Conservation (phyloP, 2,113 vertebrate species). For the Mobula birostris region DNA sequence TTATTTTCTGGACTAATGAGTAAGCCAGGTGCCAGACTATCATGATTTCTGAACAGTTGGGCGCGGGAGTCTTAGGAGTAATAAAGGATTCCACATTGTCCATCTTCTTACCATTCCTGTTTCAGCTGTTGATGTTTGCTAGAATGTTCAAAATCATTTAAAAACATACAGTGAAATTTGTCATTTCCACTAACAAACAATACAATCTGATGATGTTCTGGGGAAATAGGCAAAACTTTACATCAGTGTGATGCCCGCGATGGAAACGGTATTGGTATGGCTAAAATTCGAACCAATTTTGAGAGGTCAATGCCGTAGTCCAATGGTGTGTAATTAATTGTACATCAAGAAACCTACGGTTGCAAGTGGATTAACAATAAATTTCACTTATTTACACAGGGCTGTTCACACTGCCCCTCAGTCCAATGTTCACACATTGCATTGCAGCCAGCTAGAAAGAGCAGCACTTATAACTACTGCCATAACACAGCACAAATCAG, state of each 20-base stretch:
- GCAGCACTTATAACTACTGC: background rate
- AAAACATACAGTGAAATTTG: no score
- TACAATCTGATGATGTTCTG: no score
- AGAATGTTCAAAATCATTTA: background rate
- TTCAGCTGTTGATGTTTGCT: background rate
- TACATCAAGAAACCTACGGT: no score
- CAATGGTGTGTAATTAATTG: no score
- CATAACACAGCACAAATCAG: background rate
- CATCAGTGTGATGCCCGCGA: background rate
- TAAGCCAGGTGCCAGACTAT: no score
- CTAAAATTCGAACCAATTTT: no score
- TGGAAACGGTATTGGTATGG: no score
- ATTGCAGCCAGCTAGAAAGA: background rate
- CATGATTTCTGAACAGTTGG: no score
- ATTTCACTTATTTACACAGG: no score
- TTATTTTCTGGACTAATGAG: no score
- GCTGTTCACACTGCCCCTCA: background rate
- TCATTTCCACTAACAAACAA: no score
- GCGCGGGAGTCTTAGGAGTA: background rate
- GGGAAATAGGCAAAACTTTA: background rate
- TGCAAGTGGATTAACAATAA: background rate
- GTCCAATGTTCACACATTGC: background rate
- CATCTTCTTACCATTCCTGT: background rate
- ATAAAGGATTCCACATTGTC: background rate
- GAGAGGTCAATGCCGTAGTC: no score